Base-by-base conservation (phyloP, 2,113 vertebrate genomes). In the Chiloscyllium plagiosum region DNA sequence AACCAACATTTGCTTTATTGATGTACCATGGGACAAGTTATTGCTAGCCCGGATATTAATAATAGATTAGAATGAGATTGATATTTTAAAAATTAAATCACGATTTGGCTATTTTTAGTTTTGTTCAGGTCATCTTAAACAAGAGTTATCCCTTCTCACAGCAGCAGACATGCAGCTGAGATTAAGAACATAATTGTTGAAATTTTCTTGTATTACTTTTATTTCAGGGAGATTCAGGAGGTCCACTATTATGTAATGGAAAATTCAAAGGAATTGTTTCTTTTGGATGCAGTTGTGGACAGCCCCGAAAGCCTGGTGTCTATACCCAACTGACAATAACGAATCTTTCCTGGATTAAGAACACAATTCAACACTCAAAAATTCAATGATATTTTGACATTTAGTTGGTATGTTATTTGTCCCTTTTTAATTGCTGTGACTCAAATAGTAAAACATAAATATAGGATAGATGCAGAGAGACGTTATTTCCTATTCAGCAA, bases 221-320 rank as follows among this genome's bases (percentile, higher is more conserved):
- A 33, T 96, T 96, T 83, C 96, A 97, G 97, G 96, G 97, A 26
- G 97, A 97, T 90, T 96, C 96, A 86, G 96, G 97, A 2, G 96
- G 97, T 50, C 97, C 97, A 10, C 87, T 97, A 37, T 37, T 96
- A 72, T 97, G 97, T 94, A 96, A 96, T 8, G 96, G 96, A 68
- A 68, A n/a, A 26, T n/a, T 97, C 33, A 96, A 96, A 13, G 97
- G 96, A 61, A 15, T 97, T 19, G 96, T 97, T 47, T 96, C 96
- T 20, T 96, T 96, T 29, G 96, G 96, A 33, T 69, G 6, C 12
- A 90, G 80, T 80, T 97, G 97, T n/a, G 96, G 96, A 17, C 50
- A 96, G 56, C 96, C 96, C 42, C 93, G 96, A 47, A 97, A 96
- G 90, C 97, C 97, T 5, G 96, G 97, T 13, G 96, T 97, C 70